Base-by-base conservation (phyloP, 37 sponge, comb jelly and placozoan genomes). In the Oscarella lobularis region DNA sequence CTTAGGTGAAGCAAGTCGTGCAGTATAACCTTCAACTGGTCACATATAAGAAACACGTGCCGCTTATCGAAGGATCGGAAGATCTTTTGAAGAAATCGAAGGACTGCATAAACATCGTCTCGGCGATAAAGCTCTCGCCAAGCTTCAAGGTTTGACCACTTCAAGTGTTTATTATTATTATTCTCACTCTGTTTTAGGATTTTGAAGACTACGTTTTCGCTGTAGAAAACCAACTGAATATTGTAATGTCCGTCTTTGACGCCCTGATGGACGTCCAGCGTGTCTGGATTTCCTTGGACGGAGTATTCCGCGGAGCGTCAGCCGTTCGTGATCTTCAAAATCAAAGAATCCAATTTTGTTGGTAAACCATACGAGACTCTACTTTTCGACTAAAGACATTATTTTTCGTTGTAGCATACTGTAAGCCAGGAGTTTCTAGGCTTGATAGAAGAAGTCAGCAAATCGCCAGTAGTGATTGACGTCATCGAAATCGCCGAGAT, bases 211-310 rank as follows among this genome's bases (percentile, higher is more conserved):
- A 97, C 37, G 94, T 94, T 20, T 48, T 97, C 1, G 83, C 90
- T 0, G 92, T 93, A 94, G 98, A 97, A 40, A 94, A 97, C 81
- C 85, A 92, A 74, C 83, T 97, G 75, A 97, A 97, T 80, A 78
- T 88, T 48, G 86, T 97, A 75, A 90, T 91, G 68, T 79, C 81
- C 31, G 48, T 97, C 68, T 97, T 97, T 88, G 98, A 97, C 37
- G 94, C 93, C 35, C 93, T 93, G 98, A 93, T 93, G 37, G 98
- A 97, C 74, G 94, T 97, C 31, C 98, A 97, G 82, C 41, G 98
- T 60, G 66, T 93, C 30, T 97, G 98, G 98, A 94, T 97, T 55
- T 97, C 92, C 75, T 74, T 97, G 68, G 94, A 97, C 68, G 98
- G 98, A 4, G 93, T 97, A 30, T 97, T 97, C 83, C 78, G 86